Conservation (phyloP, 2,888 invertebrate genomes). For the Drosophila melanosoma region DNA sequence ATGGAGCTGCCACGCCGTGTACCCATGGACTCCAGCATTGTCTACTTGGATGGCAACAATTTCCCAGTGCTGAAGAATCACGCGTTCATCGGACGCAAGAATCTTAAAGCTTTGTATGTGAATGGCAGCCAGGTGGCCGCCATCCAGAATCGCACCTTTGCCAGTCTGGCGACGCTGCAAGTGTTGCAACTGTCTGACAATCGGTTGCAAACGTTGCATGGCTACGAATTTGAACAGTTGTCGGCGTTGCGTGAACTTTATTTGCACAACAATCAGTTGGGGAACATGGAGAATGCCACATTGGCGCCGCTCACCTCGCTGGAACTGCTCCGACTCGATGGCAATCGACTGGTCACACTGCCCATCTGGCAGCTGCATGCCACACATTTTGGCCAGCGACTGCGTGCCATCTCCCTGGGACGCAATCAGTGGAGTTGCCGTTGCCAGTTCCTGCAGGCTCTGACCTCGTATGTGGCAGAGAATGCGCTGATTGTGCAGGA, state of each 20-base stretch:
- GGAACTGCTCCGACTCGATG: constrained; percentile 92
- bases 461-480: constrained; percentile 93
- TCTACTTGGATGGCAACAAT: constrained; percentile 96
- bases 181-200: constrained; percentile 94
- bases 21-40: constrained; percentile 98
- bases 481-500: constrained; percentile 93
- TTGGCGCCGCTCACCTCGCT: constrained; percentile 91
- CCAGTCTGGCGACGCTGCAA: constrained; percentile 93
- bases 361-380: constrained; percentile 90
- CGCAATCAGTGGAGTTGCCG: constrained; percentile 96
- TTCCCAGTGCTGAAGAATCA: constrained; percentile 94
- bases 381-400: constrained; percentile 80
- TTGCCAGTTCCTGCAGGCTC: constrained; percentile 94
- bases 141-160: constrained; percentile 96
- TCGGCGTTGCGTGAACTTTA: constrained; percentile 92
- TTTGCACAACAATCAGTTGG: constrained; percentile 93
- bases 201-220: constrained; percentile 91
- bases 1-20: constrained; percentile 93
- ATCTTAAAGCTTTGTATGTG: constrained; percentile 93
- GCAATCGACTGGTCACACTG: constrained; percentile 92
- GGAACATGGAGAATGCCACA: constrained; percentile 92
- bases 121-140: constrained; percentile 93
- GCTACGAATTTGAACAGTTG: constrained; percentile 94
- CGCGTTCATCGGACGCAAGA: constrained; percentile 96
- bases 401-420: constrained; percentile 87